phyloP scores from a whole-genome alignment of 2,888 invertebrate genomes.

The Morpho deidamia region DNA sequence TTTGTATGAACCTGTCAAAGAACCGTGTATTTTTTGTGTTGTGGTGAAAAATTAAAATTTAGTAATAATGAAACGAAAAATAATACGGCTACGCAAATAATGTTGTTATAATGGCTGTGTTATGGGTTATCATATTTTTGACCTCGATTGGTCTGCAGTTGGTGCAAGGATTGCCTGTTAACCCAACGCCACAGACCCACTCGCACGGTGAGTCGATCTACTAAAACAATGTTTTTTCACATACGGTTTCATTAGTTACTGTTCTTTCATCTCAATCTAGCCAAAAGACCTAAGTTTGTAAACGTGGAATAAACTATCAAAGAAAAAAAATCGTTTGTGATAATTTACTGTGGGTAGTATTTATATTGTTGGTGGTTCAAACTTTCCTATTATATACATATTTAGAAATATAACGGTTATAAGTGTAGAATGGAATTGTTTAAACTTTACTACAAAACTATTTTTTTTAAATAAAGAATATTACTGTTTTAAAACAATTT shows the following conservation, averaged over 20 bases:
- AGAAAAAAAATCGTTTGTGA: no score
- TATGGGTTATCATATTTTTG: conserved; percentile 72
- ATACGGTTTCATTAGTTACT: conserved; percentile 3
- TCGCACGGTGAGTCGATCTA: conserved; percentile 66
- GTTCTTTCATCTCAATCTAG: background rate
- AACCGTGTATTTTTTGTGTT: conserved; percentile 74
- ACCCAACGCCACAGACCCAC: conserved; percentile 68
- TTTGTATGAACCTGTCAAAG: conserved; percentile 63
- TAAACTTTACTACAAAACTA: no score
- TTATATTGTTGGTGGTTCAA: no score
- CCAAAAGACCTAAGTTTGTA: no score
- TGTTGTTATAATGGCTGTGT: conserved; percentile 67
- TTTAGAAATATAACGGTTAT: no score
- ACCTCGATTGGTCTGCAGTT: conserved; percentile 63
- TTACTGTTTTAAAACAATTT: no score
- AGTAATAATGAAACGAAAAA: conserved; percentile 73
- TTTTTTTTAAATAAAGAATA: no score
- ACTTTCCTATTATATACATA: no score
- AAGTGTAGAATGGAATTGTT: no score
- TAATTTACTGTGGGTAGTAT: no score
- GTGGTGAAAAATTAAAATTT: conserved; percentile 67
- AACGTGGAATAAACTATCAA: no score
- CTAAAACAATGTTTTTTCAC: conserved; percentile 27
- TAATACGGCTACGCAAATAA: conserved; percentile 69
- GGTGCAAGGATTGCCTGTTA: conserved; percentile 64